A percentile compares a stretch with the other conserved stretches of the same genome.
phyloP scores from a whole-genome alignment of 2,888 invertebrate genomes.

The Antheraea assamensis region DNA sequence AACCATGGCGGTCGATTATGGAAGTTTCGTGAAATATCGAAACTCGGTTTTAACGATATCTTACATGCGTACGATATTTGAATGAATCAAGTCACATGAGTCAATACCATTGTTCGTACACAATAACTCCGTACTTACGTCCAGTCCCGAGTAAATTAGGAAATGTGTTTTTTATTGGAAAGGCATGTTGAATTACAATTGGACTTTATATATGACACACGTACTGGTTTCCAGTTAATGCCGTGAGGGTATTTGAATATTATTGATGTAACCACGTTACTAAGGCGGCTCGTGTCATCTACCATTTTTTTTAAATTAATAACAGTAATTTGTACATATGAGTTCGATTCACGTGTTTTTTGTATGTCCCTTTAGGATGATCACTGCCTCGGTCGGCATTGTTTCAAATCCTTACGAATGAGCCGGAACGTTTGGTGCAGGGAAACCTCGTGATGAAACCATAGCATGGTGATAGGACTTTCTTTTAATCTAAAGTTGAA shows the following conservation, averaged over 20 bases:
- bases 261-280: conserved; percentile 41
- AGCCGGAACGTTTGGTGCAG: too few relatives aligned
- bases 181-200: conserved; percentile 74
- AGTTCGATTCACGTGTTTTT: too few relatives aligned
- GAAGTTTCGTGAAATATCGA: not conserved
- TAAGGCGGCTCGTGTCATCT: conserved; percentile 29
- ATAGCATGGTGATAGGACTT: too few relatives aligned
- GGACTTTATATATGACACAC: conserved; percentile 63
- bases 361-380: too few relatives aligned
- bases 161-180: conserved; percentile 79
- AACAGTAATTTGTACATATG: conserved; percentile 9
- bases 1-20: conserved; percentile 3
- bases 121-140: conserved; percentile 60
- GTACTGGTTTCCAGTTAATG: conserved; percentile 65
- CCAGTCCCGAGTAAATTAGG: conserved; percentile 72
- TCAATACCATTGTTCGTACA: conserved; percentile 75
- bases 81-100: conserved; percentile 77
- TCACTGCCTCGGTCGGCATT: too few relatives aligned
- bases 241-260: conserved; percentile 64
- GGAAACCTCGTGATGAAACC: too few relatives aligned
- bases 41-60: conserved; percentile 30
- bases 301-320: conserved; percentile 17
- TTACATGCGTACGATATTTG: conserved; percentile 46
- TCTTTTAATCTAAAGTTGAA: too few relatives aligned
- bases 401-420: too few relatives aligned